These are phyloP conservation scores for Sorex araneus DNA, from an alignment of 2,113 vertebrate species.

Conservation along the genomic window DNA sequence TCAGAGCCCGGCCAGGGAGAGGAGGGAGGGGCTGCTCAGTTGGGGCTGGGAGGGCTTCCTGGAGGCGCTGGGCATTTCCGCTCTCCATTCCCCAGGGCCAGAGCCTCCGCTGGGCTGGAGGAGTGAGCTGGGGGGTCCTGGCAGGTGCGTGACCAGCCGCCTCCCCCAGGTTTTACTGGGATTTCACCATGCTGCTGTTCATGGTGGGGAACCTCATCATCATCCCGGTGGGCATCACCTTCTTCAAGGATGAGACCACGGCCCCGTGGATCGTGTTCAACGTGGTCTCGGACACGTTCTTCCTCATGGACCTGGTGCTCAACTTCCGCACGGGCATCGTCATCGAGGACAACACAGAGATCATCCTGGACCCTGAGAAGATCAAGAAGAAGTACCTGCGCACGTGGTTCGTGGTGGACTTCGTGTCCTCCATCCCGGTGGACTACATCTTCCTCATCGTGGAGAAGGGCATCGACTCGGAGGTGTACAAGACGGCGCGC, in stretches of 20 bases:
- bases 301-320: constrained; percentile 97
- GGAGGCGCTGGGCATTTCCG: no score
- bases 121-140: no score
- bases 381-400: constrained; percentile 96
- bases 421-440: constrained; percentile 98
- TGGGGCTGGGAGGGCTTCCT: accelerated
- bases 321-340: constrained; percentile 99
- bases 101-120: not conserved
- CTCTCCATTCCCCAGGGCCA: not conserved
- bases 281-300: constrained; percentile 98
- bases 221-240: constrained; percentile 98
- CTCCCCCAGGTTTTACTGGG: constrained; percentile 96
- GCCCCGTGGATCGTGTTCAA: constrained; percentile 99
- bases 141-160: not conserved
- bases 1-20: not conserved
- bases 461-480: constrained; percentile 95
- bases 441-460: constrained; percentile 99
- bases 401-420: constrained; percentile 98
- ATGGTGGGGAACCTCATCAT: constrained; percentile 99
- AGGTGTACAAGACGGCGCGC: constrained; percentile 97
- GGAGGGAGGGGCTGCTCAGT: accelerated
- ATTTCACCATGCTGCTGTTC: constrained; percentile 96
- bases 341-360: constrained; percentile 98
- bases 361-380: constrained; percentile 94
- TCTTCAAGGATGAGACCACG: constrained; percentile 99